Conservation (phyloP, 2,113 vertebrate genomes). For the Corythoichthys intestinalis region DNA sequence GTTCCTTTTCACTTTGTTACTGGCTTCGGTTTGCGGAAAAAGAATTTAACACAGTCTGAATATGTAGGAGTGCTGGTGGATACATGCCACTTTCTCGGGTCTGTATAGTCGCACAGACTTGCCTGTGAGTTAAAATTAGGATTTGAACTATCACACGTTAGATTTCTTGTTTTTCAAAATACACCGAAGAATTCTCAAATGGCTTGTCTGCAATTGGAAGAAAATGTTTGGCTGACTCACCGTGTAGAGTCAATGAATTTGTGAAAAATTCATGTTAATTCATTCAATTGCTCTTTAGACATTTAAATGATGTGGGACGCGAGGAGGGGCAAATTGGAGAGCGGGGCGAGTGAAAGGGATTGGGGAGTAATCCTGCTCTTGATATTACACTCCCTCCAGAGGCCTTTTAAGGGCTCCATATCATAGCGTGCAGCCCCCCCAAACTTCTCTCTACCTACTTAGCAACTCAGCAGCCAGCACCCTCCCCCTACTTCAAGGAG, state of each 20-base stretch:
- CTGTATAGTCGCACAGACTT: slow-evolving; percentile 27
- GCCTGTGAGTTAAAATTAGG: slow-evolving; percentile 41
- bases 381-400: slow-evolving; percentile 85
- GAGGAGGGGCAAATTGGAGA: slow-evolving; percentile 51
- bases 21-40: slow-evolving; percentile 54
- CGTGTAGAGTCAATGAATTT: slow-evolving; percentile 83
- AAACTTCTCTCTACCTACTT: slow-evolving; percentile 78
- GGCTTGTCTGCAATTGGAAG: slow-evolving; percentile 82
- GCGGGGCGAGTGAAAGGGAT: slow-evolving; percentile 56
- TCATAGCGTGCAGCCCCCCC: slow-evolving; percentile 70
- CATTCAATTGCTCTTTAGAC: slow-evolving; percentile 87
- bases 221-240: slow-evolving; percentile 70
- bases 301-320: slow-evolving; percentile 84
- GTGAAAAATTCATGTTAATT: slow-evolving; percentile 95
- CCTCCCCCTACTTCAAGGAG: slow-evolving; percentile 43
- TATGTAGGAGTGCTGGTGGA: slow-evolving; percentile 48
- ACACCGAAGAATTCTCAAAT: slow-evolving; percentile 79
- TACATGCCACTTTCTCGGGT: slow-evolving; percentile 51
- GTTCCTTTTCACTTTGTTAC: slow-evolving; percentile 64
- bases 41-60: slow-evolving; percentile 48
- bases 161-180: slow-evolving; percentile 66
- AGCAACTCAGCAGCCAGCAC: slow-evolving; percentile 67
- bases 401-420: slow-evolving; percentile 80
- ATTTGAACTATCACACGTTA: slow-evolving; percentile 30
- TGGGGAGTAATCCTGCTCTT: slow-evolving; percentile 81